phyloP scores from a whole-genome alignment of 1,140 invertebrate species.

The Oedothorax gibbosus region DNA sequence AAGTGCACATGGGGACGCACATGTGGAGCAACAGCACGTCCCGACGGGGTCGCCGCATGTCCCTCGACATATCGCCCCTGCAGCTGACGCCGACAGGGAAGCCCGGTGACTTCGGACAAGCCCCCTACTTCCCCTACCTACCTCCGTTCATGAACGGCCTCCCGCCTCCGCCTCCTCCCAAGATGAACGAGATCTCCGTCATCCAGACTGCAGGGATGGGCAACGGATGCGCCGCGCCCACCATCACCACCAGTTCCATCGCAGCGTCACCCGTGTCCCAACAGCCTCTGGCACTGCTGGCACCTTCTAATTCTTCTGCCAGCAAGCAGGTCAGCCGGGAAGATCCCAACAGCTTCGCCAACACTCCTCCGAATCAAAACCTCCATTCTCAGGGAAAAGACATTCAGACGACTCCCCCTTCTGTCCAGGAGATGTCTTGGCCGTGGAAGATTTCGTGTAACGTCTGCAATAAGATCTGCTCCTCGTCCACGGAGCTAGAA shows the following conservation, averaged over 20 bases:
- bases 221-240: conserved; percentile 24
- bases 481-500: conserved; percentile 67
- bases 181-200: conserved; percentile 77
- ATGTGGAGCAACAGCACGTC: conserved; percentile 96
- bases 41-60: conserved; percentile 91
- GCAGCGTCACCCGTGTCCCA: conserved; percentile 66
- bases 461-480: conserved; percentile 68
- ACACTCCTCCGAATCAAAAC: conserved; percentile 38
- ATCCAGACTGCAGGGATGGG: conserved; percentile 72
- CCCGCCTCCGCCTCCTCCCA: conserved; percentile 60
- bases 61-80: conserved; percentile 84
- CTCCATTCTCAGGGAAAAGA: conserved; percentile 47
- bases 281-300: conserved; percentile 29
- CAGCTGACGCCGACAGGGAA: conserved; percentile 78
- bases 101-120: conserved; percentile 84
- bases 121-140: conserved; percentile 84
- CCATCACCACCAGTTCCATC: conserved; percentile 65
- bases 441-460: conserved; percentile 68
- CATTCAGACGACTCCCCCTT: neutral
- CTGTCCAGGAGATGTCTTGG: conserved; percentile 57
- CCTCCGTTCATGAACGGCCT: conserved; percentile 68
- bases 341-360: neutral
- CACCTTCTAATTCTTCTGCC: neutral
- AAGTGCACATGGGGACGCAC: conserved; percentile 98
- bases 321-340: conserved; percentile 5